Percentiles rank a stretch among this genome's conserved stretches.
These are phyloP conservation scores for Aulostomus chinensis DNA, from an alignment of 2,797 vertebrate genomes.

Conservation along the genomic window DNA sequence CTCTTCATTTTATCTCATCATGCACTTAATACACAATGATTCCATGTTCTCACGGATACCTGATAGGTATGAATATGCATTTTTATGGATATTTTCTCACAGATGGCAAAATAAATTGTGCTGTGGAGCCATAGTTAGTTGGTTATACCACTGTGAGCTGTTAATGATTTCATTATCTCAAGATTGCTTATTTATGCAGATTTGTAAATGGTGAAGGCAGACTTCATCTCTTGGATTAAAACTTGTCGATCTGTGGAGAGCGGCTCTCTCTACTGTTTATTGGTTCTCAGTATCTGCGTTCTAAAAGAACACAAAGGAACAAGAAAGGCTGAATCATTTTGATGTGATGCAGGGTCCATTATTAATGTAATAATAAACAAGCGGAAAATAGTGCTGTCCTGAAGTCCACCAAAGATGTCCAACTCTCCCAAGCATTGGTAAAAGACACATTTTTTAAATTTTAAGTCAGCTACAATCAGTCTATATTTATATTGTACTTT, in stretches of 20 bases:
- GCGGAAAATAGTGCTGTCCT: no score
- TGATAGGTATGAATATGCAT: conserved; percentile 11
- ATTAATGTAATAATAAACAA: no score
- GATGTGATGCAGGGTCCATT: no score
- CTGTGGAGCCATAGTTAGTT: not conserved
- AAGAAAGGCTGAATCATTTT: no score
- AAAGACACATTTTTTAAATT: no score
- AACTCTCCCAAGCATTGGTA: no score
- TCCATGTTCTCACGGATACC: conserved; percentile 9
- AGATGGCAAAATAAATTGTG: not conserved
- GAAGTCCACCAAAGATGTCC: no score
- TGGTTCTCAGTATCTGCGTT: not conserved
- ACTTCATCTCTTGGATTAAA: conserved; percentile 13
- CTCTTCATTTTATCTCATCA: not conserved
- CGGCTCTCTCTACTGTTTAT: conserved; percentile 1
- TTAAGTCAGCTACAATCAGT: no score
- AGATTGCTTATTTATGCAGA: conserved; percentile 46
- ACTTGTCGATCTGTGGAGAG: conserved; percentile 15
- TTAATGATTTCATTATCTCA: conserved; percentile 35
- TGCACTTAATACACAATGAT: conserved; percentile 7
- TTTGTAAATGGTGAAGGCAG: conserved; percentile 24
- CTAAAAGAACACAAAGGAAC: no score
- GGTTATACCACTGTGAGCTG: not conserved
- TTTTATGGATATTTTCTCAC: conserved; percentile 16
- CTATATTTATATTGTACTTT: no score